Evolutionary conservation across 1,140 invertebrate genomes (phyloP).

Genomic region (Caerostris extrusa): DNA sequence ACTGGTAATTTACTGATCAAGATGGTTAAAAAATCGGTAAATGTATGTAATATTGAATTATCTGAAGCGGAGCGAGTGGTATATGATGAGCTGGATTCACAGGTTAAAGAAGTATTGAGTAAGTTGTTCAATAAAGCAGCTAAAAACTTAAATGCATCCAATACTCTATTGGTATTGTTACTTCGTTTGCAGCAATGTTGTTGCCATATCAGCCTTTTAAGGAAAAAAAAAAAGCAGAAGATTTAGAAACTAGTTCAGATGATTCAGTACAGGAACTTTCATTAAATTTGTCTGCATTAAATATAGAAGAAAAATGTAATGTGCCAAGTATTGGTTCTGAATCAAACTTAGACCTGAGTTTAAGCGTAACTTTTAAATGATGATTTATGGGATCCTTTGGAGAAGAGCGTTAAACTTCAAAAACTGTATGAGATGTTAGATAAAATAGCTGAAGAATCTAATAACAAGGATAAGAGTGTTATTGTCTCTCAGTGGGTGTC

Average conservation of each 20-base stretch:
- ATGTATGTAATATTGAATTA: constrained; percentile 83
- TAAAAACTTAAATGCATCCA: constrained; percentile 74
- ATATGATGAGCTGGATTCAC: constrained; percentile 83
- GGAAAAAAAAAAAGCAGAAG: constrained; percentile 82
- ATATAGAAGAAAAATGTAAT: neutral
- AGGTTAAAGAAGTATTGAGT: constrained; percentile 79
- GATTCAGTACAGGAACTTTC: constrained; percentile 38
- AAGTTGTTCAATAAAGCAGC: neutral
- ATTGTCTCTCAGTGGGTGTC: constrained; percentile 94
- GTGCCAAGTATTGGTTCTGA: neutral
- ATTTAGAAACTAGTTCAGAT: neutral
- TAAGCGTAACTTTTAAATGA: neutral
- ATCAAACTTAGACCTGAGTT: constrained; percentile 35
- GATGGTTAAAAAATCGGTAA: constrained; percentile 86
- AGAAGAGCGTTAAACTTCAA: constrained; percentile 57
- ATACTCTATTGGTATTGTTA: constrained; percentile 88
- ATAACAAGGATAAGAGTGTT: constrained; percentile 82
- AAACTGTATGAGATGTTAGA: constrained; percentile 34
- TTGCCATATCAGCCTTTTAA: constrained; percentile 92
- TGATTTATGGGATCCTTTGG: neutral
- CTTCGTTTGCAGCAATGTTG: constrained; percentile 93
- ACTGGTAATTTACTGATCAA: constrained; percentile 83
- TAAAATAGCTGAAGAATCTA: constrained; percentile 42
- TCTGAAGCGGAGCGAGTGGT: constrained; percentile 88
- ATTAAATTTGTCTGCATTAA: constrained; percentile 5